phyloP scores from a whole-genome alignment of 2,113 vertebrate genomes.

The Gymnarchus niloticus region DNA sequence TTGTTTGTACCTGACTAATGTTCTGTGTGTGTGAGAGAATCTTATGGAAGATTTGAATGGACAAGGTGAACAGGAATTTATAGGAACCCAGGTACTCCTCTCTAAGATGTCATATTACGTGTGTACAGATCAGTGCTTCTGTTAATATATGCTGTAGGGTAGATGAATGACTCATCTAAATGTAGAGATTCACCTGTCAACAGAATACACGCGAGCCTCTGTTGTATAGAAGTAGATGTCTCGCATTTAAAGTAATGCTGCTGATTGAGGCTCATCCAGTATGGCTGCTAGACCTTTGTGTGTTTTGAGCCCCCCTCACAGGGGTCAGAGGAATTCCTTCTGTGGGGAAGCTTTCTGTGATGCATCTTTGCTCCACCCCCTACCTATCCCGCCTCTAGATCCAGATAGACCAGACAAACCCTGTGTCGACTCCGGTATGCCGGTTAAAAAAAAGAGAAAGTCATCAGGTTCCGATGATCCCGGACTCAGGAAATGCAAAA shows the following conservation, averaged over 20 bases:
- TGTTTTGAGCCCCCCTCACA: background rate
- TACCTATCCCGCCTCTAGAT: background rate
- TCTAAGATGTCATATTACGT: background rate
- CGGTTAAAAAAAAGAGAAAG: slow-evolving; percentile 92
- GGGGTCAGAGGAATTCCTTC: background rate
- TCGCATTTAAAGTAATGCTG: background rate
- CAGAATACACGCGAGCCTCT: background rate
- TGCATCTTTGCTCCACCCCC: background rate
- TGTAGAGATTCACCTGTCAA: background rate
- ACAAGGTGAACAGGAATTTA: slow-evolving; percentile 47
- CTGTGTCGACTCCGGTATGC: slow-evolving; percentile 65
- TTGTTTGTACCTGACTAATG: background rate
- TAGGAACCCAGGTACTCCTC: slow-evolving; percentile 56
- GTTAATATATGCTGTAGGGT: no score
- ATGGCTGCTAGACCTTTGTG: background rate
- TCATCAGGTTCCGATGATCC: slow-evolving; percentile 71
- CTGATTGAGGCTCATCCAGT: no score
- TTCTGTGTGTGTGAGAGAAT: slow-evolving; percentile 38
- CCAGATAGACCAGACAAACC: slow-evolving; percentile 46
- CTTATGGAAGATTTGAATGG: slow-evolving; percentile 58
- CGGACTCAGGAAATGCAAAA: slow-evolving; percentile 78
- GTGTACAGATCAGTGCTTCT: no score
- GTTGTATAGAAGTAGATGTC: background rate
- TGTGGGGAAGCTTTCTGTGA: background rate
- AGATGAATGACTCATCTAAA: background rate